Evolutionary conservation across 2,113 vertebrate genomes (phyloP).

Genomic region (Taxidea taxus): DNA sequence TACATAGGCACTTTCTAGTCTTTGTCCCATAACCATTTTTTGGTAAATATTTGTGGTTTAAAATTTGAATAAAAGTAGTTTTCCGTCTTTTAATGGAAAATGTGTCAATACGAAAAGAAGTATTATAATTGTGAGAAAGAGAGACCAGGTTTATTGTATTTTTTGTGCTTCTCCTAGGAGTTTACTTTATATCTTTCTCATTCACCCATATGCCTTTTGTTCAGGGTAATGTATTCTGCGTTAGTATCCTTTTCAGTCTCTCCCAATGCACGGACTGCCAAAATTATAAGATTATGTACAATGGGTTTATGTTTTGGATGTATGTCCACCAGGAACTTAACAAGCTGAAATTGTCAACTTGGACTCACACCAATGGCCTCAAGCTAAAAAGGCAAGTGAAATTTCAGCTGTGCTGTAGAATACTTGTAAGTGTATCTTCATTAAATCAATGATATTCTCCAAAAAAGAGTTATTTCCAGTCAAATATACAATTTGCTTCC

Average conservation of each 20-base stretch:
- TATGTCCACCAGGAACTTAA: constrained; percentile 27
- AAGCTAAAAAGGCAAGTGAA: constrained; percentile 69
- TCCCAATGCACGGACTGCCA: constrained; percentile 12
- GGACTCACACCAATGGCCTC: constrained; percentile 69
- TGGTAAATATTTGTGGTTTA: neutral
- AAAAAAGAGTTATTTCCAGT: constrained; percentile 41
- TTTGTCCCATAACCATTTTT: neutral
- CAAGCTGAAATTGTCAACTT: constrained; percentile 63
- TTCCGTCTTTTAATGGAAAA: neutral
- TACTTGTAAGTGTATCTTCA: constrained; percentile 53
- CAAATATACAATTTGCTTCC: constrained; percentile 49
- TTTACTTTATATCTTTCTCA: neutral
- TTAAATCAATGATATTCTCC: constrained; percentile 56
- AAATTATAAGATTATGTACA: constrained; percentile 53
- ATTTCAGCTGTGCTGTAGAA: constrained; percentile 49
- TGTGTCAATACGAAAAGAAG: neutral
- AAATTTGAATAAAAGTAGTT: neutral
- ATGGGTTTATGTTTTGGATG: neutral
- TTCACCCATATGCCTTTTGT: neutral
- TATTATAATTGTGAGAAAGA: neutral
- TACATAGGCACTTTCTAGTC: neutral
- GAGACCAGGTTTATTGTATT: neutral
- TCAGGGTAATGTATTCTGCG: constrained; percentile 43
- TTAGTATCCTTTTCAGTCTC: neutral
- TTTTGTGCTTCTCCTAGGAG: neutral